Evolutionary conservation across 2,797 vertebrate species (phyloP).

Genomic region (Thripadectes ignobilis): DNA sequence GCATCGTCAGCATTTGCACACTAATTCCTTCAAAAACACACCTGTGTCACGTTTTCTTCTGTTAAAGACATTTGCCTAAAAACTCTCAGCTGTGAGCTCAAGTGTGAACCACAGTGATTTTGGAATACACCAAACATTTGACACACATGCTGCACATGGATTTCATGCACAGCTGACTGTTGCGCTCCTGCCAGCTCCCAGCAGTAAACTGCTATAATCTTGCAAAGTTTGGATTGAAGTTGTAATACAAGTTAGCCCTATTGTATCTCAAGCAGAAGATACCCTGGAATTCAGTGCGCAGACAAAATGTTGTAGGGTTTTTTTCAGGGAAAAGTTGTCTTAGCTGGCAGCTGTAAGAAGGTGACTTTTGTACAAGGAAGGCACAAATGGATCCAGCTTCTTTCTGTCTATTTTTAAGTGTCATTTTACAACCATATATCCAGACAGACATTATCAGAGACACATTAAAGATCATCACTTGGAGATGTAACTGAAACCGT

Average conservation of each 20-base stretch:
- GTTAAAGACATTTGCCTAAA: not conserved
- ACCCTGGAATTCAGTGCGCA: not conserved
- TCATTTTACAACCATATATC: not conserved
- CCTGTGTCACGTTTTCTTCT: not conserved
- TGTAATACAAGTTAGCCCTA: not conserved
- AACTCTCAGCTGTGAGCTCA: not conserved
- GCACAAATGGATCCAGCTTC: not conserved
- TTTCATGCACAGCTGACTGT: not conserved
- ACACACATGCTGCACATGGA: not conserved
- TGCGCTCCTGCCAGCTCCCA: not conserved
- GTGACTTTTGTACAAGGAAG: not conserved
- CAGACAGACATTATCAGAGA: not conserved
- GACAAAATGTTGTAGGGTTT: not conserved
- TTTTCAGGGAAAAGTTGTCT: not conserved
- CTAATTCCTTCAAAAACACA: not conserved
- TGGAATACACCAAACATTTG: not conserved
- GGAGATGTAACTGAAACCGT: not conserved
- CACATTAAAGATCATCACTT: not conserved
- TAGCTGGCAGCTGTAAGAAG: not conserved
- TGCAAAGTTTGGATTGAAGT: not conserved
- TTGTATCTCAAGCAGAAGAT: not conserved
- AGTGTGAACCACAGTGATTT: not conserved
- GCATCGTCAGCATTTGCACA: not conserved
- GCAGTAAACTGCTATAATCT: not conserved
- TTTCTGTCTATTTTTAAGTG: not conserved